Evolutionary conservation across 2,888 invertebrate species (phyloP).

Genomic region (Apotomis capreana): DNA sequence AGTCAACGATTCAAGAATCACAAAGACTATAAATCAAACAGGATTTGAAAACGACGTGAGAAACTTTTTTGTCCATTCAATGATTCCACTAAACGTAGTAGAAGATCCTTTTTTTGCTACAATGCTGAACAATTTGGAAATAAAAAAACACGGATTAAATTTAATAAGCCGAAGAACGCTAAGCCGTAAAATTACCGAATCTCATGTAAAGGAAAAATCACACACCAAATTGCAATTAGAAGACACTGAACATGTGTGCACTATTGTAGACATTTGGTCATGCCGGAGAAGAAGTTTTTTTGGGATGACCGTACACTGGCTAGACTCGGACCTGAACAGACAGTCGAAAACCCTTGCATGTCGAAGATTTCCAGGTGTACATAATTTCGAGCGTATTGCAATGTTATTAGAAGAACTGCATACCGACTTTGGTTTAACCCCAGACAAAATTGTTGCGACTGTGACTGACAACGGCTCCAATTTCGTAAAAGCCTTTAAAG

Average conservation of each 20-base stretch:
- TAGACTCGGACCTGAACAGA: neutral
- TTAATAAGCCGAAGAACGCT: neutral
- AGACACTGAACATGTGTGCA: neutral
- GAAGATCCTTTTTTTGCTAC: slow-evolving; percentile 1
- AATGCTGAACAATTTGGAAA: neutral
- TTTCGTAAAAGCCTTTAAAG: slow-evolving; percentile 33
- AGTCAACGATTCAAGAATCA: neutral
- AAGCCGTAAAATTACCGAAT: neutral
- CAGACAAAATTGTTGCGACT: slow-evolving; percentile 38
- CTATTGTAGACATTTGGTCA: slow-evolving; percentile 14
- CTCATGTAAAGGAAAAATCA: neutral
- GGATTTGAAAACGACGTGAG: neutral
- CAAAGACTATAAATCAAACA: neutral
- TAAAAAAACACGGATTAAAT: neutral
- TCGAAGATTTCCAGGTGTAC: slow-evolving; percentile 17
- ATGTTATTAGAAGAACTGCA: slow-evolving; percentile 35
- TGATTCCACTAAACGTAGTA: slow-evolving; percentile 10
- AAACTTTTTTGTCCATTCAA: slow-evolving; percentile 13
- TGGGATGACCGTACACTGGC: slow-evolving; percentile 5
- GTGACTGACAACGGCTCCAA: slow-evolving; percentile 33
- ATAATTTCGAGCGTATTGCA: slow-evolving; percentile 14
- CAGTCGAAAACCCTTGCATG: slow-evolving; percentile 7
- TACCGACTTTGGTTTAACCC: slow-evolving; percentile 33
- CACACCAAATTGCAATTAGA: neutral
- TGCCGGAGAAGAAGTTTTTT: slow-evolving; percentile 10